A percentile compares a stretch with the other conserved stretches of the same genome.
Conservation (phyloP, 2,888 invertebrate species). For the Rotaria magnacalcarata region DNA sequence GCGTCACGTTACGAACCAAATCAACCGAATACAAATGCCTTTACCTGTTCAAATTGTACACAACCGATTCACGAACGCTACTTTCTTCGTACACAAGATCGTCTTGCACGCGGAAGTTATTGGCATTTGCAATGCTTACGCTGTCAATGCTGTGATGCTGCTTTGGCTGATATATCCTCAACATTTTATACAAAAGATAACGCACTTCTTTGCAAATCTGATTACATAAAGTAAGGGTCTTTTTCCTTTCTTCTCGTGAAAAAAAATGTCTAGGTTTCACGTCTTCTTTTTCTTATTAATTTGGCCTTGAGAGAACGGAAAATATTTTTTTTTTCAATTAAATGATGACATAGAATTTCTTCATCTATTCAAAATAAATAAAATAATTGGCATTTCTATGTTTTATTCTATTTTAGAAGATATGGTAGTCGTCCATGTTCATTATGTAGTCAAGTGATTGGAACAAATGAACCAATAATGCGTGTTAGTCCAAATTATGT, state of each 20-base stretch:
- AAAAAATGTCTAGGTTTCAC: too few species aligned
- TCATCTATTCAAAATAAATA: too few species aligned
- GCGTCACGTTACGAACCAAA: neutral
- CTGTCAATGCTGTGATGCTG: conserved; percentile 36
- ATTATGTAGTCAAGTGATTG: conserved; percentile 39
- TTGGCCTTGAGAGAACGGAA: too few species aligned
- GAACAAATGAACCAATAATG: conserved; percentile 44
- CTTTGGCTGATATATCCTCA: conserved; percentile 36
- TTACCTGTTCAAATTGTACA: conserved; percentile 36
- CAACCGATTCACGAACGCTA: conserved; percentile 40
- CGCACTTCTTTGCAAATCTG: conserved; percentile 40
- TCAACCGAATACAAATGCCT: neutral
- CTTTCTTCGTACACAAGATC: conserved; percentile 39
- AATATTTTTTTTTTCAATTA: too few species aligned
- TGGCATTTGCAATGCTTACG: conserved; percentile 46
- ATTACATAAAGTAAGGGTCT: conserved; percentile 38
- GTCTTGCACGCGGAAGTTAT: neutral
- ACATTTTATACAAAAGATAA: conserved; percentile 44
- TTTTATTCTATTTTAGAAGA: neutral
- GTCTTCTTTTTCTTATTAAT: too few species aligned
- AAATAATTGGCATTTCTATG: too few species aligned
- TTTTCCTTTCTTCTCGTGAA: neutral
- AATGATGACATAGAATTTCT: too few species aligned
- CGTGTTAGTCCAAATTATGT: conserved; percentile 38
- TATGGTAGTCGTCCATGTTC: conserved; percentile 41